Conservation (phyloP, 2,113 vertebrate species). For the Lipophrys pholis region DNA sequence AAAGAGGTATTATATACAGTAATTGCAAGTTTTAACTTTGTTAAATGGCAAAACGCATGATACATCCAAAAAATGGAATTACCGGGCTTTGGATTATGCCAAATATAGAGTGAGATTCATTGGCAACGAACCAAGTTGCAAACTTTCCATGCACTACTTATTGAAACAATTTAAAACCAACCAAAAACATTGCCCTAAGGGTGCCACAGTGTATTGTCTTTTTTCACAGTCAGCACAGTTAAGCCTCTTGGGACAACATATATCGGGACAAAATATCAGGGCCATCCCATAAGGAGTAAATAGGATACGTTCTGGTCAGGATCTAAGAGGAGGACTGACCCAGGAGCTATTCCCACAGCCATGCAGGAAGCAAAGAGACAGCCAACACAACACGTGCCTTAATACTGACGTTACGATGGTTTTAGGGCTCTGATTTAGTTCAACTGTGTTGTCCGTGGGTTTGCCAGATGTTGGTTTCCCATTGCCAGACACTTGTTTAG, state of each 20-base stretch:
- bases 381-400: not conserved
- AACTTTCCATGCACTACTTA: not conserved
- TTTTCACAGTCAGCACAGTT: not conserved
- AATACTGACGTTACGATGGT: constrained; percentile 7
- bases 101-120: not conserved
- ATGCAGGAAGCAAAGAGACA: not conserved
- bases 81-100: no score
- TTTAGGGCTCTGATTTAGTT: constrained; percentile 5
- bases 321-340: not conserved
- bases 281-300: not conserved
- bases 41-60: no score
- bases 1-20: no score
- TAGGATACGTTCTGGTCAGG: not conserved
- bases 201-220: no score
- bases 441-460: constrained; percentile 1
- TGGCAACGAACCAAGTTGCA: not conserved
- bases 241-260: not conserved
- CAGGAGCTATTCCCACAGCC: not conserved
- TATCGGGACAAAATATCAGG: not conserved
- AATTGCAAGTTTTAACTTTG: no score
- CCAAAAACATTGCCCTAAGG: not conserved
- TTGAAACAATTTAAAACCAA: not conserved
- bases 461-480: constrained; percentile 13
- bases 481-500: constrained; percentile 23
- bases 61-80: no score